These are phyloP conservation scores for Zaprionus gabonicus DNA, from an alignment of 1,140 invertebrate species.

Conservation along the genomic window DNA sequence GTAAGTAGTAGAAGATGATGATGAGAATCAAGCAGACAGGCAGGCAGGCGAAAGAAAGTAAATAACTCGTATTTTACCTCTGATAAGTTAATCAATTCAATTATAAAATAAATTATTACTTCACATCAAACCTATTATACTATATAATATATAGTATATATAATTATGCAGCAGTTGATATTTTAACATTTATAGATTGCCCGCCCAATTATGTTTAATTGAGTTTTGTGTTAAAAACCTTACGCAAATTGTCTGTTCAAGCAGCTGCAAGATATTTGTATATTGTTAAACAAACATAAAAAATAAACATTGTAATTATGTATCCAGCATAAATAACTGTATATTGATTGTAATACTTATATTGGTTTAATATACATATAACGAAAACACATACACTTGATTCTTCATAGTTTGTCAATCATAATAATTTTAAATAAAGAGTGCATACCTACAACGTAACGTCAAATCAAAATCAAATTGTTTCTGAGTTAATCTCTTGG, in stretches of 20 bases:
- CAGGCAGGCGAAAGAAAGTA: conserved; percentile 33
- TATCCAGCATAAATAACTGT: conserved; percentile 68
- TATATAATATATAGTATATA: conserved; percentile 13
- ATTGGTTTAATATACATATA: conserved; percentile 40
- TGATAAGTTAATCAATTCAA: conserved; percentile 65
- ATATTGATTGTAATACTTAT: conserved; percentile 44
- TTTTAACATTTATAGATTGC: conserved; percentile 27
- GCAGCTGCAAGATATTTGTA: conserved; percentile 50
- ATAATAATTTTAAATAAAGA: conserved; percentile 63
- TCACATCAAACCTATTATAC: conserved; percentile 26
- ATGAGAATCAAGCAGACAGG: conserved; percentile 6
- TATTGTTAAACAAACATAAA: conserved; percentile 37
- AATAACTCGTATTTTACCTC: conserved; percentile 61
- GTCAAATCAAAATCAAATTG: conserved; percentile 63
- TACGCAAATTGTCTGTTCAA: conserved; percentile 28
- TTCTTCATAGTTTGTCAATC: conserved; percentile 63
- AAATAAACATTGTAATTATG: conserved; percentile 66
- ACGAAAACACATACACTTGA: conserved; percentile 38
- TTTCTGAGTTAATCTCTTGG: background rate
- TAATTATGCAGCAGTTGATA: conserved; percentile 15
- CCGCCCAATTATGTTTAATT: conserved; percentile 20
- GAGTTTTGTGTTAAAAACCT: conserved; percentile 26
- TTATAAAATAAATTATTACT: conserved; percentile 48
- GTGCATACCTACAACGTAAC: conserved; percentile 82
- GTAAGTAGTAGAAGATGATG: conserved; percentile 53